phyloP scores from a whole-genome alignment of 2,888 invertebrate genomes.

The Torymus auratus region DNA sequence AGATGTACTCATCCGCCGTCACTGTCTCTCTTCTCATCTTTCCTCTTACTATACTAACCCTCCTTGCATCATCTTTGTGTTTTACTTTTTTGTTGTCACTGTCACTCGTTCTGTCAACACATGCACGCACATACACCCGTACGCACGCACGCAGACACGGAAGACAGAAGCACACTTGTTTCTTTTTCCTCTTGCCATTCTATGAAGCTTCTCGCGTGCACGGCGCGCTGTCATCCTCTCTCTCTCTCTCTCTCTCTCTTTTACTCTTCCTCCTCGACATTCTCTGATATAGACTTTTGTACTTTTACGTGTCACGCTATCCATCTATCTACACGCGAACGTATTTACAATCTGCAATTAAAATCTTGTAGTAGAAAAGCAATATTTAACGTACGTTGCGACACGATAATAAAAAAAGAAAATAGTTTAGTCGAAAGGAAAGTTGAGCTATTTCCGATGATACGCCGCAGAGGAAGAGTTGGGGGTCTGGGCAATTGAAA shows the following conservation, averaged over 20 bases:
- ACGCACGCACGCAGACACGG: too few relatives aligned
- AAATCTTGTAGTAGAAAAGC: slow-evolving; percentile 18
- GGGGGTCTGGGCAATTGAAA: slow-evolving; percentile 21
- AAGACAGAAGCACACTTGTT: not conserved
- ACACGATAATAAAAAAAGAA: slow-evolving; percentile 7
- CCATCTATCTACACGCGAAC: slow-evolving; percentile 21
- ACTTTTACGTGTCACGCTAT: slow-evolving; percentile 13
- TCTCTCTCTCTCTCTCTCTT: too few relatives aligned
- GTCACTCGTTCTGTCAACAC: not conserved
- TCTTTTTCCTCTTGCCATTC: slow-evolving; percentile 35
- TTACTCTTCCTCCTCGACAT: slow-evolving; percentile 1
- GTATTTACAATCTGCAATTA: slow-evolving; percentile 24
- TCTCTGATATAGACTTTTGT: not conserved
- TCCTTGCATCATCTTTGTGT: slow-evolving; percentile 13
- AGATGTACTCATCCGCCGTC: not conserved
- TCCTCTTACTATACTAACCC: not conserved
- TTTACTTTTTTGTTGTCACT: not conserved
- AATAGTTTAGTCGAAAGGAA: slow-evolving; percentile 7
- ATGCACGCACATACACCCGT: not conserved
- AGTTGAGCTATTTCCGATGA: not conserved
- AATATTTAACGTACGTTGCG: slow-evolving; percentile 30
- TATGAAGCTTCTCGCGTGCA: slow-evolving; percentile 65
- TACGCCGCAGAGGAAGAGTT: slow-evolving; percentile 44
- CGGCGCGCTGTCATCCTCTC: slow-evolving; percentile 57
- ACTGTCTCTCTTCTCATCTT: not conserved